Base-by-base conservation (phyloP, 2,888 invertebrate species). In the Agapetus fuscipes region DNA sequence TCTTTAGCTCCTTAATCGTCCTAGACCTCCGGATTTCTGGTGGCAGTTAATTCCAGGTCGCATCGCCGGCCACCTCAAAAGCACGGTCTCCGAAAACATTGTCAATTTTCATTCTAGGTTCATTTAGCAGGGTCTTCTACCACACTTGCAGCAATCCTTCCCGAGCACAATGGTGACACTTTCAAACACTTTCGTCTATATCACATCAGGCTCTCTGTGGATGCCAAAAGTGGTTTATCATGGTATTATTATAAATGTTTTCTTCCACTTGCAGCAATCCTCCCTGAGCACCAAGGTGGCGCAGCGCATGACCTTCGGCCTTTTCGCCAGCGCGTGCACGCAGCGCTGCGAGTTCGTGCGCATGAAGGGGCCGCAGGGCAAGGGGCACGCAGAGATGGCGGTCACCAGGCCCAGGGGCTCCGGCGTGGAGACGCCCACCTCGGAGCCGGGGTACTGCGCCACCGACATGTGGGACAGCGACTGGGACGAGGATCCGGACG, bases 331-430 rank as follows among this genome's bases (percentile, higher is more conserved):
- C 32, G 65, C 70, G 35, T 72, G 77, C 36, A 77, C 81, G 35
- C 87, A 89, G 61, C 77, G 96, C 39, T 89, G 96, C 56, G 97
- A 98, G 68, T 98, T 96, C 70, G 95, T 98, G 33, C 78, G 94
- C 44, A 94, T 98, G 94, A 87, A 95, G 64, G 97, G 97, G 10
- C 97, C 97, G 10, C 83, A 86, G 56, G 93, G 91, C 49, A 95
- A 94, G 68, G 91, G 89, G 0, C 89, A 93, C 66, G 96, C 96
- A 0, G 96, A 98, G 71, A 94, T 97, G 88, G 95, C 95, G 1
- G 90, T 91, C 33, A 85, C 87, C n/a, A 82, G 89, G 56, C 88
- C 89, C 16, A 85, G 83, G 60, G 88, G 86, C 53, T 88, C 88
- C 11, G 95, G 95, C 1, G 86, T 86, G 2, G 95, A 95, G 62